Evolutionary conservation across 1,140 invertebrate genomes (phyloP).

Genomic region (Condylostylus longicornis): DNA sequence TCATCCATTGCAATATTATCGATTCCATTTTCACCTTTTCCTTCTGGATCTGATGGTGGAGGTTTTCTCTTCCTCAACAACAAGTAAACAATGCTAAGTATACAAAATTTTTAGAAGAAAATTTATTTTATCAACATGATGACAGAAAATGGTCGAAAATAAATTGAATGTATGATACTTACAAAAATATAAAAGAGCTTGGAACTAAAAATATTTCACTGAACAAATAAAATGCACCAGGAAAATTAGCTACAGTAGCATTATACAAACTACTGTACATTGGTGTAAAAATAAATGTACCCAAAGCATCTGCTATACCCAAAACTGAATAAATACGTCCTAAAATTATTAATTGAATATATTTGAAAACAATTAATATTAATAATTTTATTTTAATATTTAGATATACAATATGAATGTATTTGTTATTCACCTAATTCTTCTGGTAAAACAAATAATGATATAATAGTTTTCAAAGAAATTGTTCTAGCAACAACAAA

Average conservation of each 20-base stretch:
- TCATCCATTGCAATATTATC: too few species aligned
- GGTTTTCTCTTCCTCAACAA: too few species aligned
- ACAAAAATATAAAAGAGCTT: constrained; percentile 29
- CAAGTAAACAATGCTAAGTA: too few species aligned
- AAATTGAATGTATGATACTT: too few species aligned
- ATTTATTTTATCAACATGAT: too few species aligned
- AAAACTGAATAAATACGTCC: constrained; percentile 31
- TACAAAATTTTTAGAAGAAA: too few species aligned
- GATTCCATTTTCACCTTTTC: too few species aligned
- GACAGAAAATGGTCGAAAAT: too few species aligned
- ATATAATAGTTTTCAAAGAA: constrained; percentile 28
- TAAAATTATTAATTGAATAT: too few species aligned
- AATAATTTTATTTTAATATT: background rate
- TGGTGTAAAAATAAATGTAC: constrained; percentile 25
- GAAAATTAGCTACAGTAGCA: constrained; percentile 21
- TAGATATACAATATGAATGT: too few species aligned
- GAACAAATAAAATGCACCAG: constrained; percentile 27
- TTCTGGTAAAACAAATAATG: constrained; percentile 24
- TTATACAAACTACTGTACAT: constrained; percentile 24
- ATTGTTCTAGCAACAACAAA: constrained; percentile 26
- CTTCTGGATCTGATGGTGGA: too few species aligned
- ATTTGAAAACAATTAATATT: background rate
- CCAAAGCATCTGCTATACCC: constrained; percentile 27
- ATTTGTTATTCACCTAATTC: constrained; percentile 27
- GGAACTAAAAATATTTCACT: constrained; percentile 27